Evolutionary conservation across 2,113 vertebrate genomes (phyloP).

Genomic region (Herpetotheres cachinnans): DNA sequence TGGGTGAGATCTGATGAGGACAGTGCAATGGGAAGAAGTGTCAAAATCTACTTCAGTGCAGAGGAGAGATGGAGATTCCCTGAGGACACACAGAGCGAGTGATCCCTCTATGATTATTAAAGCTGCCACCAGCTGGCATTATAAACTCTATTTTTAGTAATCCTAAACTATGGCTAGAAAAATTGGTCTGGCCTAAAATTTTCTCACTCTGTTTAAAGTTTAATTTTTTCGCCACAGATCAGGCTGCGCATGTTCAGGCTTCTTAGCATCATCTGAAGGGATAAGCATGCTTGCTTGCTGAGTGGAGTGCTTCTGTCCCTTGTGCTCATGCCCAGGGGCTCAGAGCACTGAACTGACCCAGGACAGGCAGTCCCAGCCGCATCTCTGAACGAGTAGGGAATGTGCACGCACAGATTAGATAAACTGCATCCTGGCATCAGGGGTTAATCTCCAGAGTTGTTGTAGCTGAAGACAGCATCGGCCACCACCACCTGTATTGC

Average conservation of each 20-base stretch:
- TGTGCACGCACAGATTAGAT: fast-evolving
- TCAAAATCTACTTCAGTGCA: background rate
- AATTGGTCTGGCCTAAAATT: background rate
- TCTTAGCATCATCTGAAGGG: background rate
- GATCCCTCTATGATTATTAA: background rate
- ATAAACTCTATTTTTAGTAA: background rate
- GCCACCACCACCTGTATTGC: fast-evolving
- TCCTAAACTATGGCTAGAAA: background rate
- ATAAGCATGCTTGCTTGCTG: fast-evolving
- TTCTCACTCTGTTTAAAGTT: background rate
- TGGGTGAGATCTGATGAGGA: background rate
- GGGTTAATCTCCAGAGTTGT: background rate
- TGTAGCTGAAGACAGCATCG: fast-evolving
- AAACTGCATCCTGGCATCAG: fast-evolving
- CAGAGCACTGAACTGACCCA: fast-evolving
- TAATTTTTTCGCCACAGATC: background rate
- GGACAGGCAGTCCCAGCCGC: background rate
- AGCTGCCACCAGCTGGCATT: background rate
- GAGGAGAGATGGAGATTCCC: background rate
- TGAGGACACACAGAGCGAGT: background rate
- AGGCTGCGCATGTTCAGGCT: background rate
- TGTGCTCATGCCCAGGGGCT: background rate
- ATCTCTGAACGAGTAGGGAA: no score
- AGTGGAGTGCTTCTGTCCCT: no score
- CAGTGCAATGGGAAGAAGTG: background rate